Evolutionary conservation across 2,888 invertebrate species (phyloP), one percentile per base, ranked within the genome.

Genomic region (Pristionchus mayeri): DNA sequence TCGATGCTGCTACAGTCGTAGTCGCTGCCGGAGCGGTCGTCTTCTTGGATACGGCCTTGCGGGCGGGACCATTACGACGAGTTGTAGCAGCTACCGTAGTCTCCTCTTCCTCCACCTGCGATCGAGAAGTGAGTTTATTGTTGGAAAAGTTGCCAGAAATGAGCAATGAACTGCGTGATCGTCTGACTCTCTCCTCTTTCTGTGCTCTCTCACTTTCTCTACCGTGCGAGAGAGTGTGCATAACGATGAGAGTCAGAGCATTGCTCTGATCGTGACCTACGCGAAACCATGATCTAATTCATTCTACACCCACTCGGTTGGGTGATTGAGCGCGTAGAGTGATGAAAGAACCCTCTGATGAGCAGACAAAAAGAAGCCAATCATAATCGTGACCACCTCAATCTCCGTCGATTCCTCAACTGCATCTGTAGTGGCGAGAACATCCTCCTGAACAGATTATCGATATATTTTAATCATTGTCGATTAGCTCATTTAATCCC

Each of bases 41-140:
- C 71, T 71, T 37, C 76, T 76, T 50, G 50, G 13, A 13, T 16
- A 13, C 76, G 27, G 27, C 76, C 79, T 79, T 54, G 9, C 54
- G 16, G 3, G 54, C 34, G n/a, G 34, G 52, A 4, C 78, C 78
- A 6, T 44, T 44, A 13, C 7, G 18, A 4, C 50, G 16, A 13
- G 37, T 13, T 24, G 75, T 85, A 9, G 60, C 27, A 37, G 84
- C 82, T n/a, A 52, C 54, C 63, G 86, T 86, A 34, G 34, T 84
- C 54, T 67, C 86, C 78, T 87, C 87, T 13, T 80, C 76, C 37
- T 78, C 85, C 40, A 87, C 87, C 83, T 86, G 44, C 44, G 44
- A 44, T 44, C 13, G 44, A 6, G 44, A 48, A 48, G 48, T 48
- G 48, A 11, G 11, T 7, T 48, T 16, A 48, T 48, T 48, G 16